These are phyloP conservation scores for Narcine bancroftii DNA, from an alignment of 2,113 vertebrate species.

Conservation along the genomic window DNA sequence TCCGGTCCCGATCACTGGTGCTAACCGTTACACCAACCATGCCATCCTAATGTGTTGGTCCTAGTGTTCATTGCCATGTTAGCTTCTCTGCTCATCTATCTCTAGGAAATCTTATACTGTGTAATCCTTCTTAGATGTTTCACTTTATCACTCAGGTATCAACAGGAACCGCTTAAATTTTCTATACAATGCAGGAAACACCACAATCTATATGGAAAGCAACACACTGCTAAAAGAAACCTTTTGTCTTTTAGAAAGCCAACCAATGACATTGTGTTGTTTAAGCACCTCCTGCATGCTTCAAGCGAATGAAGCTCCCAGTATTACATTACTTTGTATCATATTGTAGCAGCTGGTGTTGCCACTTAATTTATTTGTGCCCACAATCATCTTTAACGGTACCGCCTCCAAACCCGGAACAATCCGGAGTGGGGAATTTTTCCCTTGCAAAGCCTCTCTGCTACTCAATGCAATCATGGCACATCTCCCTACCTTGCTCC, in stretches of 20 bases:
- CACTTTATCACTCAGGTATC: neutral
- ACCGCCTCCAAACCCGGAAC: neutral
- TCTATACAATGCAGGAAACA: neutral
- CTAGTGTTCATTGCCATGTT: neutral
- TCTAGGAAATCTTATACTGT: neutral
- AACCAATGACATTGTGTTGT: neutral
- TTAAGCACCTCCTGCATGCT: neutral
- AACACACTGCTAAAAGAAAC: neutral
- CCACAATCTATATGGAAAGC: neutral
- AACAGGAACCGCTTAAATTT: neutral
- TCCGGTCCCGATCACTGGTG: no score
- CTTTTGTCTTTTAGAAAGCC: neutral
- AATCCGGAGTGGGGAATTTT: no score
- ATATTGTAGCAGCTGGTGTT: neutral
- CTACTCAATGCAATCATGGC: no score
- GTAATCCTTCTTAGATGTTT: neutral
- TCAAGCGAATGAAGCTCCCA: neutral
- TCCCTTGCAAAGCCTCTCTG: no score
- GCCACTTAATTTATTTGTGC: neutral
- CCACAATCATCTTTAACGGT: neutral
- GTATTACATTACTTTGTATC: neutral
- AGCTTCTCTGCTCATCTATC: neutral
- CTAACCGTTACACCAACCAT: no score
- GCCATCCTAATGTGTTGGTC: neutral
- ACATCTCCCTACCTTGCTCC: no score